Evolutionary conservation across 2,888 invertebrate genomes (phyloP), one percentile per base, ranked within the genome.

Genomic region (Ormyrus nitidulus): DNA sequence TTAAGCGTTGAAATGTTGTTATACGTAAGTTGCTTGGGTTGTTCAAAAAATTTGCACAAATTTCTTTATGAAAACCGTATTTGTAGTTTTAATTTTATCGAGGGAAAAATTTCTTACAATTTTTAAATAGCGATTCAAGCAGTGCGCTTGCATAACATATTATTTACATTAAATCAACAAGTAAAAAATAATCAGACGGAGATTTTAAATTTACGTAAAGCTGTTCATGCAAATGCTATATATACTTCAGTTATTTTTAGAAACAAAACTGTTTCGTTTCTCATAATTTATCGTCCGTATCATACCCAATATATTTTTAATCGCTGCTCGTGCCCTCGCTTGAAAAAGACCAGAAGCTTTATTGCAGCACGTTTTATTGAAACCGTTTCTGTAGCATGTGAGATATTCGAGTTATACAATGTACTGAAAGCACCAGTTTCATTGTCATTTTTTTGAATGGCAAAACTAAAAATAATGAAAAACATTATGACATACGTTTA

Each of bases 401-500:
- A n/a, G 64, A 64, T 64, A 64, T 64, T 64, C 48, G 6, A 64
- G 48, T n/a, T 11, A n/a, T 64, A 64, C 48, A 64, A 64, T 46
- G n/a, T 2, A 48, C 5, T 4, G 8, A 11, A 48, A 11, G 8
- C 61, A 44, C 10, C 46, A 44, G 34, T 44, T 61, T 61, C 10
- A 44, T 5, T 61, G 6, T 19, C 9, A 19, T 59, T 34, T 34
- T 34, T 34, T 34, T 34, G 34, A 34, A 0, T 34, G 34, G 34
- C 4, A 34, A 34, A 34, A 34, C 2, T 34, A 34, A 34, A 34
- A 34, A 34, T 34, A 59, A 59, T 59, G 34, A 9, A 59, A 59
- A 59, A 59, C 7, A 6, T 59, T 19, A 59, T 59, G 6, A 58
- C n/a, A 8, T 6, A 9, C 11, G 2, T n/a, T 13, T 58, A n/a